Evolutionary conservation across 1,140 invertebrate genomes (phyloP).

Genomic region (Heliothis virescens): DNA sequence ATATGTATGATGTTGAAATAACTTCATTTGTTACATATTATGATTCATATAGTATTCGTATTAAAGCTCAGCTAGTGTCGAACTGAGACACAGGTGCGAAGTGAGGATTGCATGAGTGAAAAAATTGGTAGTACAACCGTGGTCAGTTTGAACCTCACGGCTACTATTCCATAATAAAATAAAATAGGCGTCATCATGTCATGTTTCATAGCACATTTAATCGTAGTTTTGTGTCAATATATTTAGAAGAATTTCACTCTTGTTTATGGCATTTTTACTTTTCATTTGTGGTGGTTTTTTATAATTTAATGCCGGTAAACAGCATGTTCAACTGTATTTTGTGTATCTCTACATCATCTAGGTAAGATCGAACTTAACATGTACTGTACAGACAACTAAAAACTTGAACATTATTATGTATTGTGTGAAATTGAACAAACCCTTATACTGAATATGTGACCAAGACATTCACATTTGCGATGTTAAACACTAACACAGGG

Average conservation of each 20-base stretch:
- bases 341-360: constrained; percentile 44
- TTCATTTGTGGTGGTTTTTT: constrained; percentile 51
- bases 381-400: background rate
- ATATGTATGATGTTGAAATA: constrained; percentile 9
- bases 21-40: background rate
- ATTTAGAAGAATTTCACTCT: constrained; percentile 59
- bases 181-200: constrained; percentile 54
- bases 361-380: constrained; percentile 30
- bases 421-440: too few relatives aligned
- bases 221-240: constrained; percentile 66
- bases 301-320: constrained; percentile 31
- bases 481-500: too few relatives aligned
- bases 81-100: constrained; percentile 47
- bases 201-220: constrained; percentile 63
- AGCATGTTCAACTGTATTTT: constrained; percentile 26
- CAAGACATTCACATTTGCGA: too few relatives aligned
- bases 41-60: background rate
- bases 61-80: constrained; percentile 54
- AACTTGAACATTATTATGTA: background rate
- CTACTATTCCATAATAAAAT: constrained; percentile 51
- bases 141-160: constrained; percentile 48
- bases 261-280: constrained; percentile 60
- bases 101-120: constrained; percentile 48
- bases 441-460: too few relatives aligned
- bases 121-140: constrained; percentile 54